A percentile compares a stretch with the other conserved stretches of the same genome.
Conservation (phyloP, 2,888 invertebrate genomes). For the Scaptomyza parva region DNA sequence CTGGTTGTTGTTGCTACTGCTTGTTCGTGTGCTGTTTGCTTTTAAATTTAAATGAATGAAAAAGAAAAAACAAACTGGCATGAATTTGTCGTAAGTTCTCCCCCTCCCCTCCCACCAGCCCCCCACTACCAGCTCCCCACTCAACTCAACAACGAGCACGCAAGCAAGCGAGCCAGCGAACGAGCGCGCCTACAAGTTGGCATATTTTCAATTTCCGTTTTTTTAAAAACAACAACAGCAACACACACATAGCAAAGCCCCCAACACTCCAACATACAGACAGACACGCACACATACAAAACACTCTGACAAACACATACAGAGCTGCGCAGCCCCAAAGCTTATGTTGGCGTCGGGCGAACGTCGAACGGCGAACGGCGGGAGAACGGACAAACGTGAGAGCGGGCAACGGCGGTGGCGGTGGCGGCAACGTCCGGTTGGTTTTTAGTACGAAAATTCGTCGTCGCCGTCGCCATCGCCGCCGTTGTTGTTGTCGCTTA, state of each 20-base stretch:
- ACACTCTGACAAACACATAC: constrained; percentile 29
- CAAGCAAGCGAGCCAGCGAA: constrained; percentile 53
- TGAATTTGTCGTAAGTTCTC: constrained; percentile 73
- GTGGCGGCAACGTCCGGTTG: constrained; percentile 77
- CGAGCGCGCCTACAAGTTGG: constrained; percentile 84
- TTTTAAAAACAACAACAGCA: constrained; percentile 55
- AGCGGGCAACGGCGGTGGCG: constrained; percentile 58
- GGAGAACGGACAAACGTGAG: constrained; percentile 25
- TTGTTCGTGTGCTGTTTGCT: constrained; percentile 65
- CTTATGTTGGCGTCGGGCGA: constrained; percentile 61
- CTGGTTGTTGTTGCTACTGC: constrained; percentile 14
- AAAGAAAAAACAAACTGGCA: constrained; percentile 62
- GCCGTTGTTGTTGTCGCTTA: constrained; percentile 30
- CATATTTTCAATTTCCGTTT: constrained; percentile 84
- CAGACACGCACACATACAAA: constrained; percentile 30
- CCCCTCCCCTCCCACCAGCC: constrained; percentile 20
- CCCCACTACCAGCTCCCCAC: constrained; percentile 4
- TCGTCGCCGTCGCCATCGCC: constrained; percentile 41
- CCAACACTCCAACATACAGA: constrained; percentile 45
- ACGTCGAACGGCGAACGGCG: constrained; percentile 18
- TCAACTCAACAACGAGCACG: constrained; percentile 15
- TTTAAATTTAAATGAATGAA: constrained; percentile 83
- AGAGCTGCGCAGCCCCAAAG: constrained; percentile 67
- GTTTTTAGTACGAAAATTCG: constrained; percentile 76
- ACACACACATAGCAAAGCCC: constrained; percentile 46